Evolutionary conservation across 1,140 invertebrate species (phyloP).

Genomic region (Sesamia nonagrioides): DNA sequence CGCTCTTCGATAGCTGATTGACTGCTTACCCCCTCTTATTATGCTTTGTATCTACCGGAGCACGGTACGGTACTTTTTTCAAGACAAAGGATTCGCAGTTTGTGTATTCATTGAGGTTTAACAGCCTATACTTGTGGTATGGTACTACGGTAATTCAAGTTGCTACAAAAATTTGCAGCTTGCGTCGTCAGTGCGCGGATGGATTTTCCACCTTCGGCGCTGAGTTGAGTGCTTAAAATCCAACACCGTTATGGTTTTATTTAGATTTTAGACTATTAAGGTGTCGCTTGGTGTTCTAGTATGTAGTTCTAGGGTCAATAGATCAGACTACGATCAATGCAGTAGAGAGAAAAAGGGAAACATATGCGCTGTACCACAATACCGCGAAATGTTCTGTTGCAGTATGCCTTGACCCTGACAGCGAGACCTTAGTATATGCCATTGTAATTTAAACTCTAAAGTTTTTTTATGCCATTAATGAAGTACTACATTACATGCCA

Average conservation of each 20-base stretch:
- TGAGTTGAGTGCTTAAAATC: too few relatives aligned
- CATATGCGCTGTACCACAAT: neutral
- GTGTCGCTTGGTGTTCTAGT: too few relatives aligned
- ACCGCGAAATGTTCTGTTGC: neutral
- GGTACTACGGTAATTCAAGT: neutral
- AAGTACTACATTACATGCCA: neutral
- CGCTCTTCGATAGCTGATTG: constrained; percentile 12
- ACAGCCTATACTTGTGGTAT: neutral
- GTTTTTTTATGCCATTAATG: neutral
- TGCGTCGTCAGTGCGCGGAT: too few relatives aligned
- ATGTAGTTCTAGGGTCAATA: neutral
- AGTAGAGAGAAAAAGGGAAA: constrained; percentile 16
- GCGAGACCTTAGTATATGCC: neutral
- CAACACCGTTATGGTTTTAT: too few relatives aligned
- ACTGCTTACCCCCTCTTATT: constrained; percentile 1
- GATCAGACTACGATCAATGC: constrained; percentile 10
- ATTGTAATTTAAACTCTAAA: constrained; percentile 8
- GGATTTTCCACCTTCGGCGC: too few relatives aligned
- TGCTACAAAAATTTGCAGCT: neutral
- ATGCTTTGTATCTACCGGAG: constrained; percentile 6
- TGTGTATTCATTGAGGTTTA: constrained; percentile 3
- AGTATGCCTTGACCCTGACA: constrained; percentile 5
- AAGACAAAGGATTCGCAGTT: neutral
- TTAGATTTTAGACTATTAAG: too few relatives aligned
- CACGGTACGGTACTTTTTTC: neutral